A percentile compares a stretch with the other conserved stretches of the same genome.
phyloP scores from a whole-genome alignment of 2,888 invertebrate species.

The Orthosia cruda region DNA sequence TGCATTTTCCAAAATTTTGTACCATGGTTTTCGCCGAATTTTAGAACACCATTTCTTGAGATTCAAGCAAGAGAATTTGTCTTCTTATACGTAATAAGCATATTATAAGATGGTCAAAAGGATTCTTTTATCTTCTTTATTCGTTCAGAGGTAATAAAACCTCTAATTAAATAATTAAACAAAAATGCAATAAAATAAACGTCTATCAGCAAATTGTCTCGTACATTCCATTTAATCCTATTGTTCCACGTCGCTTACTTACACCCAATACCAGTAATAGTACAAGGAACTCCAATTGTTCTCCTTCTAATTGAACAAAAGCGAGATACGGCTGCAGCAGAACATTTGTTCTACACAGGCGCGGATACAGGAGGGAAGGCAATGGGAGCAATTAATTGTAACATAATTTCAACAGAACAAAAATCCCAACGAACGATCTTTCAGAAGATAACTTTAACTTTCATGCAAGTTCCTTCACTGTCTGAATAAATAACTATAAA shows the following conservation, averaged over 20 bases:
- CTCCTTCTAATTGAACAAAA: conserved; percentile 67
- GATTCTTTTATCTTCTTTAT: not conserved
- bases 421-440: no score
- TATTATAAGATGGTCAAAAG: not conserved
- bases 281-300: conserved; percentile 51
- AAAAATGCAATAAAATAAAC: not conserved
- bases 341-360: conserved; percentile 57
- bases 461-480: no score
- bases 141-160: no score
- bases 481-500: no score
- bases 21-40: not conserved
- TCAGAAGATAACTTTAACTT: no score
- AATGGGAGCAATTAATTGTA: no score
- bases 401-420: no score
- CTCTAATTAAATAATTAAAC: not conserved
- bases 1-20: no score
- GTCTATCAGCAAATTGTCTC: not conserved
- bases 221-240: conserved; percentile 30
- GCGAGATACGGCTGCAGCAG: conserved; percentile 55
- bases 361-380: no score
- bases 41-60: not conserved
- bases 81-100: not conserved
- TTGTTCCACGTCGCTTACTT: conserved; percentile 34
- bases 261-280: conserved; percentile 57
- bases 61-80: not conserved